Base-by-base conservation (phyloP, 2,888 invertebrate genomes). In the Marronus borbonicus region DNA sequence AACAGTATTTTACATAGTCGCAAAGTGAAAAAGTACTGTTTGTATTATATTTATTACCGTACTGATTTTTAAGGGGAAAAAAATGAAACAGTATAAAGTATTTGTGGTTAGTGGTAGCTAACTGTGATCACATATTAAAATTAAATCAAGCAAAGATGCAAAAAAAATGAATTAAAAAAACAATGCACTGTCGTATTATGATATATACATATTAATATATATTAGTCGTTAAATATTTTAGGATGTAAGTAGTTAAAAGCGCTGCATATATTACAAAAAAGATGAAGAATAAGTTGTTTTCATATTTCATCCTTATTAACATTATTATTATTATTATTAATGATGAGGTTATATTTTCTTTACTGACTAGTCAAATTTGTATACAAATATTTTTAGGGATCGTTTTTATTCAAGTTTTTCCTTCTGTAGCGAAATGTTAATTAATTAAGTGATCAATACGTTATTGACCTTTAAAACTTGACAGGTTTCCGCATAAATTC, bases 41-140 rank as follows among this genome's bases (percentile, higher is more conserved):
- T 58, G 31, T 52, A 58, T 31, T 44, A 31, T 64, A 68, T 49
- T 64, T 64, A 44, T 78, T 75, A 44, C 8, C 44, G 75, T 78
- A 74, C 75, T 78, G 78, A 78, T 49, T 76, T 36, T 31, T 62
- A 31, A 62, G 62, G 31, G 28, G n/a, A 62, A 62, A 10, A 60
- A 62, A 5, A 66, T 44, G 58, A 70, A 58, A 58, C 39, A 65
- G 39, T 17, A 20, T 66, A 66, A 44, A 68, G 50, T 68, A 68
- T 68, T 62, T 76, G 78, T 78, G 79, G 77, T 80, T 80, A 82
- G 81, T 82, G 79, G 77, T 83, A 83, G 84, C 85, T 86, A 84
- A 85, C 86, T 87, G 87, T 87, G 87, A 87, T 87, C 86, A 86
- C 85, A 80, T 85, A 82, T 83, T 68, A 68, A 82, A 74, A 74